Percentiles rank a stretch among this genome's conserved stretches.
These are phyloP conservation scores for Physella acuta DNA, from an alignment of 1,140 invertebrate genomes.

Conservation along the genomic window DNA sequence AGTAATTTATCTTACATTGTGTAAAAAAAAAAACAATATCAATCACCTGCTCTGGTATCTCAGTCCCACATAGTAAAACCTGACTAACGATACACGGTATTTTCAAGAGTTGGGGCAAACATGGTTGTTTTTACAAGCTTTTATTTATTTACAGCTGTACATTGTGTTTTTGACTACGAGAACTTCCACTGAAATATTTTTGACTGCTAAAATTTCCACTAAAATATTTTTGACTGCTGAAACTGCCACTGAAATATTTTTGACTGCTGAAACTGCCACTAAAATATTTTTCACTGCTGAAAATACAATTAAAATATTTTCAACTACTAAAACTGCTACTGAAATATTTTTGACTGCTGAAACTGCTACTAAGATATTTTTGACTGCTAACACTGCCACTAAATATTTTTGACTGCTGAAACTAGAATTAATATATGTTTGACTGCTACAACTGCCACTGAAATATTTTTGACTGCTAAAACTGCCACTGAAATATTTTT, in stretches of 20 bases:
- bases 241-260: background rate
- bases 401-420: background rate
- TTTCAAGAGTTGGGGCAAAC: too few relatives aligned
- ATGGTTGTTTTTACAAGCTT: too few relatives aligned
- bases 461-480: background rate
- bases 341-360: background rate
- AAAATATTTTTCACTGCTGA: background rate
- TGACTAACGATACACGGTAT: too few relatives aligned
- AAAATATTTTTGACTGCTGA: background rate
- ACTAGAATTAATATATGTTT: background rate
- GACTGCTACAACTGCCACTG: background rate
- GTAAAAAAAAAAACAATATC: too few relatives aligned
- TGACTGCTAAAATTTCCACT: background rate
- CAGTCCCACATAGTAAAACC: too few relatives aligned
- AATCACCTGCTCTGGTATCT: too few relatives aligned
- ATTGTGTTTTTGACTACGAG: background rate
- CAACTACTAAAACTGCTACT: conserved; percentile 3
- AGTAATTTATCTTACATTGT: too few relatives aligned
- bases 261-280: background rate
- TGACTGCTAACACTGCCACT: background rate
- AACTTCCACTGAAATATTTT: background rate
- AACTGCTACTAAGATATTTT: background rate
- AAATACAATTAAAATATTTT: background rate
- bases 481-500: too few relatives aligned
- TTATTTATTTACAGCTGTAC: too few relatives aligned